Base-by-base conservation (phyloP, 2,113 vertebrate species). In the Seriola aureovittata region DNA sequence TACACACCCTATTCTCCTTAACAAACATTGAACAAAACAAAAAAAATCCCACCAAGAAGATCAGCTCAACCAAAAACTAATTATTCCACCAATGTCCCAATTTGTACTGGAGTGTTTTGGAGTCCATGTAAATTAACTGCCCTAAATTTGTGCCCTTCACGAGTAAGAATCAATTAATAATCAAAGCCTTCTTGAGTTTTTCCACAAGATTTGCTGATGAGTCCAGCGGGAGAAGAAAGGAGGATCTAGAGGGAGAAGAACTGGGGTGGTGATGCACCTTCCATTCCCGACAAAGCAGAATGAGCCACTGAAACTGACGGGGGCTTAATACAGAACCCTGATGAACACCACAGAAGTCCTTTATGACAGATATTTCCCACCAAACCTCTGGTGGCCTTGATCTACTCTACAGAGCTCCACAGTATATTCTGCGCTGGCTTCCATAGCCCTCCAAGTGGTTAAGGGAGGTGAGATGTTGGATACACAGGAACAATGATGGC, bases 101-200 rank as follows among this genome's bases (percentile, higher is more conserved):
- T 72, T 89, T 83, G 71, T 82, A 78, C 48, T 71, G 48, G 23
- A 69, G 58, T 62, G 16, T 85, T 85, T 93, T 71, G 84, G 91
- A 94, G 94, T 95, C 92, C 93, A 90, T 82, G 48, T 80, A 74
- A 77, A 78, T 85, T 42, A 92, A 93, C 94, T 95, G 94, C 92
- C 94, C 92, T 93, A 94, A 93, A 95, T 95, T 92, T 93, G 91
- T 84, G 82, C 80, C 88, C 62, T 77, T 90, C 58, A 48, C 44
- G 75, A 75, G 74, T 57, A 17, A 34, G 55, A 81, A 8, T 59
- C 21, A 68, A 77, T 67, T 19, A 62, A 84, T 74, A 66, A 29
- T 75, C 62, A 68, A 72, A 75, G 19, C 42, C 54, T 72, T 72
- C n/a, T 63, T 63, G 62, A 70, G 29, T n/a, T 23, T 60, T 70